Percentiles rank a stretch among this genome's conserved stretches.
Evolutionary conservation across 1,140 invertebrate species (phyloP).

Genomic region (Paraescarpia echinospica): DNA sequence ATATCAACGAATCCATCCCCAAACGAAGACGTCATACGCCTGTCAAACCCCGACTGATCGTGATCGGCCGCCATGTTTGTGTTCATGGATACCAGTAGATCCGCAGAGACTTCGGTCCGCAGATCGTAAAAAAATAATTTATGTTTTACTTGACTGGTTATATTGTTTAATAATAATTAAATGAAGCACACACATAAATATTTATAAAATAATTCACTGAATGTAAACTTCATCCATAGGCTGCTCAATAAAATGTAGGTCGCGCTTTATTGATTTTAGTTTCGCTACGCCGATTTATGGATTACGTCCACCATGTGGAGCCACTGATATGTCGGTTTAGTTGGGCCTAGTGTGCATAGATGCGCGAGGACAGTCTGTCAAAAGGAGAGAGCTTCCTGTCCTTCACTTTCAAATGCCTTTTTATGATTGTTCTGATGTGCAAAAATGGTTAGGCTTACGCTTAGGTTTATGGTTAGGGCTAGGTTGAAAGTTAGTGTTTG

Average conservation of each 20-base stretch:
- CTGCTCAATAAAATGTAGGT: neutral
- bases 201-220: neutral
- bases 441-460: no score
- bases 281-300: neutral
- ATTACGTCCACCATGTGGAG: neutral
- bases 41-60: neutral
- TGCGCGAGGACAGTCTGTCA: no score
- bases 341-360: no score
- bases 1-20: neutral
- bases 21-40: neutral
- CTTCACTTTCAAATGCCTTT: no score
- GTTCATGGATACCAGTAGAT: neutral
- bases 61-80: neutral
- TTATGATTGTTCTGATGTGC: no score
- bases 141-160: neutral
- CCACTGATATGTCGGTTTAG: neutral
- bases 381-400: no score
- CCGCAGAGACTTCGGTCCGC: neutral
- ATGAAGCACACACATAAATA: neutral
- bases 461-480: no score
- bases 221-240: neutral
- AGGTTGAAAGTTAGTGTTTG: no score
- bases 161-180: neutral
- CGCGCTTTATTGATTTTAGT: neutral
- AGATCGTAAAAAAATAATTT: neutral